Base-by-base conservation (phyloP, 2,113 vertebrate species). In the Cryptoleucopteryx plumbea region DNA sequence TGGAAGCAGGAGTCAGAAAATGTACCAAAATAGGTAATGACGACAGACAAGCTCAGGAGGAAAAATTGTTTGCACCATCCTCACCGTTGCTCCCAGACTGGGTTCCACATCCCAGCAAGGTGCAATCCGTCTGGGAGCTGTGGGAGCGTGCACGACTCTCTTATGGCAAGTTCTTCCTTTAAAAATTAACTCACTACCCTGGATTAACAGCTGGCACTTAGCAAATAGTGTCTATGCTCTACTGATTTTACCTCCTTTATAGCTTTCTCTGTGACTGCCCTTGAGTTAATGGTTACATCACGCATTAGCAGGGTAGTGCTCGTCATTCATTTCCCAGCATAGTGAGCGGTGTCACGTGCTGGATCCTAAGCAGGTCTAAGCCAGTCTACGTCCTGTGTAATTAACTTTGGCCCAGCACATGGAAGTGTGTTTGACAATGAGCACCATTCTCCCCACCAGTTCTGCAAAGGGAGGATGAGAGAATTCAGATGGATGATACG, bases 231-330 rank as follows among this genome's bases (percentile, higher is more conserved):
- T 71, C 77, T 72, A 43, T 50, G 82, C 85, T 94, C 85, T 80
- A 40, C 85, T 93, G 91, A 62, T 86, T 91, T 83, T 90, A 53
- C 38, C 11, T 84, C 72, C 42, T 58, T 72, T 72, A 75, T 32
- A 53, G 78, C 47, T 71, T 86, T 80, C 47, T 83, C 47, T 48
- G 45, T 80, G 81, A 48, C 77, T 94, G 73, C 52, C 40, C 88
- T 92, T 67, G 77, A 92, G 85, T 90, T 95, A 89, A 90, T 92
- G 67, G 77, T 80, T 93, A 86, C 73, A 43, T 75, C 72, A 38
- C 2, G 7, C 23, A 5, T 70, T 48, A 43, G 62, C 16, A 36
- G 52, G 53, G 58, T 15, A 40, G 38, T 5, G 6, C 43, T 66
- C 1, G 0, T 62, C 42, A 43, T 70, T 89, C 9, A 9, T 56